Conservation (phyloP, 2,113 vertebrate species). For the Motacilla tschutschensis region DNA sequence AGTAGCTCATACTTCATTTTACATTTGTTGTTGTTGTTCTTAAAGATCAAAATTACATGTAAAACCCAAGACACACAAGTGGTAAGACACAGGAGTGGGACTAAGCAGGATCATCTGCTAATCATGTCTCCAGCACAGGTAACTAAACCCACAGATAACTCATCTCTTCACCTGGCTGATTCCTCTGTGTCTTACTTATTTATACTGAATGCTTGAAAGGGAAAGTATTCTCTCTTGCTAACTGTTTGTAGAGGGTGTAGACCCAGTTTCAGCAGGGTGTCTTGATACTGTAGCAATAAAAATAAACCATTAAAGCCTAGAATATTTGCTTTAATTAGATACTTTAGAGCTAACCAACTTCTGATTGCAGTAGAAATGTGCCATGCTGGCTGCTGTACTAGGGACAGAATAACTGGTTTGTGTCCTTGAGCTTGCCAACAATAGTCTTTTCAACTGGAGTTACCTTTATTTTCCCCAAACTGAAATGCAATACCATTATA, state of each 20-base stretch:
- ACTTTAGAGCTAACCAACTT: conserved; percentile 13
- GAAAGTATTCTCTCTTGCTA: background rate
- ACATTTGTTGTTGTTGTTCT: background rate
- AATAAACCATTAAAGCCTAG: conserved; percentile 21
- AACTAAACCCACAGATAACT: background rate
- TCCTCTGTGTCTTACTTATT: background rate
- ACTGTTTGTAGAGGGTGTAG: background rate
- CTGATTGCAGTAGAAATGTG: background rate
- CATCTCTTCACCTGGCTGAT: background rate
- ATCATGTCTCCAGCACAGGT: background rate
- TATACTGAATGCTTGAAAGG: background rate
- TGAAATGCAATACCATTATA: background rate
- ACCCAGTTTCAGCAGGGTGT: background rate
- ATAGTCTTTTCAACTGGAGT: background rate
- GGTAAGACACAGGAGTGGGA: background rate
- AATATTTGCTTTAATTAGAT: conserved; percentile 34
- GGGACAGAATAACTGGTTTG: background rate
- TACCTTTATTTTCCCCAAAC: background rate
- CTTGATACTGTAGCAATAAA: background rate
- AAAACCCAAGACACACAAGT: background rate
- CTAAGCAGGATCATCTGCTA: background rate
- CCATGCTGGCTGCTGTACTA: background rate
- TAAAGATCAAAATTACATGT: background rate
- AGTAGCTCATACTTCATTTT: background rate
- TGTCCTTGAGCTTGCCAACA: background rate